Base-by-base conservation (phyloP, 2,113 vertebrate species). In the Dryoscopus gambensis region DNA sequence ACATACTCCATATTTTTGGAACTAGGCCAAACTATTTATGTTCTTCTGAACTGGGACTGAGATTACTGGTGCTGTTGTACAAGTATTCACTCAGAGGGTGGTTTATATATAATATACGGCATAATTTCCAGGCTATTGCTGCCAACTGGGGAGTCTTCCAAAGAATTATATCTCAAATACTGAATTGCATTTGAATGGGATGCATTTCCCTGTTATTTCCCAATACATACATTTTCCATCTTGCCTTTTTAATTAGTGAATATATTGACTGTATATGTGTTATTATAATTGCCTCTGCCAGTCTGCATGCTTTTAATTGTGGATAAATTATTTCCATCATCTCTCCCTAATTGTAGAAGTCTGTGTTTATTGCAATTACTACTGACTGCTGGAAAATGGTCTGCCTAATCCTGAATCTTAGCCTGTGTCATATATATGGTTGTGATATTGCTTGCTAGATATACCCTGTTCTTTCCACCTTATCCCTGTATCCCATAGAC, bases 221-320 rank as follows among this genome's bases (percentile, higher is more conserved):
- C 93, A 96, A 78, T 87, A 57, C 85, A 94, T 81, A 64, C 76
- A 96, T 96, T 84, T 94, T 94, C 95, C 64, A 57, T 92, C 73
- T 94, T 94, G 83, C 85, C 71, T 89, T 93, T 97, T 96, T 97
- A 96, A 96, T 96, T 96, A 96, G 82, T 68, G 79, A 95, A 89
- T 96, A 95, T 93, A 94, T 91, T 90, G 90, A 96, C 92, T 94
- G 73, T 93, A 94, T 96, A 81, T 81, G 71, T 96, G 91, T 94
- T 95, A 94, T 87, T 92, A 89, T 93, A 96, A 95, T 90, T 92
- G 40, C 25, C 18, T 83, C 59, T 92, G 47, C 83, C 85, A 96
- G 60, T 56, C 79, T 89, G 24, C 76, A 71, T 86, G 79, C 71
- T 90, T 97, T 92, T 95, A 96, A 96, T 96, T 96, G 68, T 86